Percentiles rank a stretch among this genome's conserved stretches.
These are phyloP conservation scores for Atethmia centrago DNA, from an alignment of 2,888 invertebrate species.

Conservation along the genomic window DNA sequence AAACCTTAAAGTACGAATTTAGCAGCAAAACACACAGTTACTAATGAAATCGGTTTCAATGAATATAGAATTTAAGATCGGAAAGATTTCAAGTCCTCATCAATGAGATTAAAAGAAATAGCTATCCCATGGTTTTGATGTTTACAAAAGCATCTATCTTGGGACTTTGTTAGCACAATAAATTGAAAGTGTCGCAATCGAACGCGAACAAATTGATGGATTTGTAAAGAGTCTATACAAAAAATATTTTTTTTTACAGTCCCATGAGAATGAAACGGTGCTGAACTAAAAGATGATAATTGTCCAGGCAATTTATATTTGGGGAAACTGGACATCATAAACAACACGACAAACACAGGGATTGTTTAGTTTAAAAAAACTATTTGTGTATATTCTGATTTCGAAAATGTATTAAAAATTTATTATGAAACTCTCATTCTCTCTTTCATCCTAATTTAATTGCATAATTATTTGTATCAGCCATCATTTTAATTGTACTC, in stretches of 20 bases:
- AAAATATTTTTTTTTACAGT: not conserved
- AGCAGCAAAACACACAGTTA: not conserved
- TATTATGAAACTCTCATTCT: not conserved
- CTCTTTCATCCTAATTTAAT: not conserved
- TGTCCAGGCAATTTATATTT: not conserved
- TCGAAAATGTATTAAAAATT: not conserved
- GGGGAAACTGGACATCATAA: not conserved
- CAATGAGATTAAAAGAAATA: constrained; percentile 11
- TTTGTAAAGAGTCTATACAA: constrained; percentile 12
- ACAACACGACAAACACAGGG: not conserved
- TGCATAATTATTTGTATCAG: not conserved
- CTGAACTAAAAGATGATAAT: not conserved
- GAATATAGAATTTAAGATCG: not conserved
- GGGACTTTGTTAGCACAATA: constrained; percentile 19
- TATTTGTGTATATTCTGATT: not conserved
- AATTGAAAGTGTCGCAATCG: constrained; percentile 41
- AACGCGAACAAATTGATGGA: constrained; percentile 29
- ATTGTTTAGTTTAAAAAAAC: not conserved
- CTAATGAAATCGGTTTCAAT: not conserved
- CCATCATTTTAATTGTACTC: too few species aligned
- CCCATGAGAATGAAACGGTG: not conserved
- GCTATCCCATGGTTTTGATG: constrained; percentile 16
- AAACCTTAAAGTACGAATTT: not conserved
- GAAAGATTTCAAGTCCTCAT: not conserved
- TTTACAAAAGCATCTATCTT: constrained; percentile 28